phyloP scores from a whole-genome alignment of 2,888 invertebrate species.

The Meghimatium bilineatum region DNA sequence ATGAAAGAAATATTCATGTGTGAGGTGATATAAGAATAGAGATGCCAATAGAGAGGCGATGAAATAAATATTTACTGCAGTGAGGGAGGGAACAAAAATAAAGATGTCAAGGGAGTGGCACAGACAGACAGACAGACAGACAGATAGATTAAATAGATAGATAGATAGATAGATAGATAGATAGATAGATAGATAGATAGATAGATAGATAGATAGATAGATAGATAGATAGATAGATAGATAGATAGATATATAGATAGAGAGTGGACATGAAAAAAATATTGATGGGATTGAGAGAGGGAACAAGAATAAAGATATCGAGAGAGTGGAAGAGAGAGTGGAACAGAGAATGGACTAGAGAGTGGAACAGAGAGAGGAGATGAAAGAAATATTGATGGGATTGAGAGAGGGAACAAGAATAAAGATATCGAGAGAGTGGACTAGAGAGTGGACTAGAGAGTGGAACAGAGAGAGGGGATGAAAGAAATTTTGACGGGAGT shows the following conservation, averaged over 20 bases:
- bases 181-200: background rate
- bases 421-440: conserved; percentile 24
- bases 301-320: conserved; percentile 23
- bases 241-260: background rate
- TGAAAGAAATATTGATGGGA: background rate
- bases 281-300: background rate
- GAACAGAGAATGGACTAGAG: background rate
- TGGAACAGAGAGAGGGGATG: background rate
- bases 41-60: conserved; percentile 26
- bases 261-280: background rate
- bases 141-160: background rate
- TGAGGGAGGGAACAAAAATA: conserved; percentile 11
- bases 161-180: background rate
- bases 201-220: background rate
- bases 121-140: conserved; percentile 37
- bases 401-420: background rate
- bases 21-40: conserved; percentile 6
- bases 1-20: background rate
- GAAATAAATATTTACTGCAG: too few relatives aligned
- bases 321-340: conserved; percentile 9
- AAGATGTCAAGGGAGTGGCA: conserved; percentile 29
- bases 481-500: background rate
- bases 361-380: background rate
- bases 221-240: background rate
- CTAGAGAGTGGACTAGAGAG: background rate